Base-by-base conservation (phyloP, 2,888 invertebrate genomes). In the Phlogophora meticulosa region DNA sequence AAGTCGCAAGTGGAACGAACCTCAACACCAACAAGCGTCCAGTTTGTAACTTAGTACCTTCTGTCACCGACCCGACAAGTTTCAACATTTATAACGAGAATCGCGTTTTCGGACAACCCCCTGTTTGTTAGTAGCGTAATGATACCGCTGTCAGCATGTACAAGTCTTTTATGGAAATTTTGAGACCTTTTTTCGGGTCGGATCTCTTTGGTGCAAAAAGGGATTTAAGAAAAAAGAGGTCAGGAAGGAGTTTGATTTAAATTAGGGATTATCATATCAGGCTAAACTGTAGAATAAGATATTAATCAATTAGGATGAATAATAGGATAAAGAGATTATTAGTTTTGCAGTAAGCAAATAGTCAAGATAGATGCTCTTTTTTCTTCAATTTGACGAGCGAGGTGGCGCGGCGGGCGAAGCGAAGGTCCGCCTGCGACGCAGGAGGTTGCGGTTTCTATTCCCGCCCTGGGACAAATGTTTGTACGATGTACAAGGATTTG, bases 81-180 rank as follows among this genome's bases (percentile, higher is more conserved):
- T 73, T 70, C 59, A 69, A 72, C 48, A 68, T 69, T 51, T 45
- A 73, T 79, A 84, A 84, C 75, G 70, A 85, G 75, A 76, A 72
- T 59, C 70, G 60, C 72, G 63, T 78, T 79, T 84, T 83, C 65
- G 61, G 83, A 53, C 74, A 72, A 59, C 63, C 70, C n/a, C 28
- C 76, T 63, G 81, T 78, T 67, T 81, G 76, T 77, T 69, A 57
- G 59, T 67, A 62, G 56, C 49, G 55, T 71, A 72, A 69, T 76
- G 67, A 53, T 72, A 60, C 65, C 55, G 68, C 71, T 79, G 78
- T 75, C 72, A 71, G 52, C 52, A 61, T 61, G 48, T 74, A 67
- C 49, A 57, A 24, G 57, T 7, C 65, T 63, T 60, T 48, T 49
- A 68, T 66, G 59, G 63, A 59, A 51, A 71, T 62, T 66, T 70